Base-by-base conservation (phyloP, 2,888 invertebrate genomes). In the Diploptera punctata region DNA sequence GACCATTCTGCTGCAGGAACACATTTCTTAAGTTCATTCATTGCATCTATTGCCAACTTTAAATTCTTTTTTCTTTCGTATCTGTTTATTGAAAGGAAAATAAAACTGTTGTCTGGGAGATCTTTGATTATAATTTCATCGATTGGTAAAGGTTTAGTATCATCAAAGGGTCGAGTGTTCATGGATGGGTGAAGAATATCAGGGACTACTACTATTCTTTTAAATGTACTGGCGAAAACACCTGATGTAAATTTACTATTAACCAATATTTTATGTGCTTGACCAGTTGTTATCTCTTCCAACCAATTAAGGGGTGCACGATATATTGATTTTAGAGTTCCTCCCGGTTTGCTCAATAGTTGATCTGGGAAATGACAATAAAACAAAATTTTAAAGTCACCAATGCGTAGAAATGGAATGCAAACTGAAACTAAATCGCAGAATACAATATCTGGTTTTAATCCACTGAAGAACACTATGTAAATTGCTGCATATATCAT, bases 291-390 rank as follows among this genome's bases (percentile, higher is more conserved):
- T 70, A 88, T 84, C 81, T 97, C 94, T 82, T 99, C 99, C 0
- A 98, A 77, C 88, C 91, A 95, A 82, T 99, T 95, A 21, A 99
- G 84, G 0, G 98, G 95, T 0, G 86, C 85, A 65, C 99, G 88
- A 81, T 99, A 99, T 0, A 95, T 67, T 70, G 87, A 87, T 82
- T 99, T 99, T 9, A 95, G 80, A 3, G 86, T 78, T 1, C 92
- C 91, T 61, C 91, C 91, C 74, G 92, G 88, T 5, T 89, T 83
- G 26, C 97, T 93, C 1, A 99, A 86, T 29, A 99, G 84, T 81
- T 97, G 93, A 84, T 99, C 99, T 0, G 99, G 99, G 83, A 97
- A 98, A 82, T 99, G 99, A 79, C 99, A 99, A 80, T 99, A 99
- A 83, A 98, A 99, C 5, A 99, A 84, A 13, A 97, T 88, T 78